These are phyloP conservation scores for Drosophila azteca DNA, from an alignment of 1,140 invertebrate species.

Conservation along the genomic window DNA sequence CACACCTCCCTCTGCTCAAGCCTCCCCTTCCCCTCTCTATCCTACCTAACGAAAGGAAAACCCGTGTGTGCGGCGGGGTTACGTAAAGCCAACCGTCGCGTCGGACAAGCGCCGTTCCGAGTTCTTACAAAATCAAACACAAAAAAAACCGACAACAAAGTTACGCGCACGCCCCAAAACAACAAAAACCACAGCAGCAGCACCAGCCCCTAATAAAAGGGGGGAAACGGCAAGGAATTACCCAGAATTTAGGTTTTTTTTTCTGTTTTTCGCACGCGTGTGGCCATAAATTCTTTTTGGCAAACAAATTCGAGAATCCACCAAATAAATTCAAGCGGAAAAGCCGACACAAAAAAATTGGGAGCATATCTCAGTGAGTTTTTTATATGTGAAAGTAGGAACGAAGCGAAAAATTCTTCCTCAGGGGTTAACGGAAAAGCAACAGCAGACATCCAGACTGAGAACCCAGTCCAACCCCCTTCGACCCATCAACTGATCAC, in stretches of 20 bases:
- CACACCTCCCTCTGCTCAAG: slow-evolving; percentile 16
- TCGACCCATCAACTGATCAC: neutral
- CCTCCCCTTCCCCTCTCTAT: neutral
- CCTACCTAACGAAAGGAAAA: slow-evolving; percentile 16
- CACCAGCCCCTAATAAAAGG: slow-evolving; percentile 16
- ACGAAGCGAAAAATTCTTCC: slow-evolving; percentile 10
- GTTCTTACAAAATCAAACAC: slow-evolving; percentile 74
- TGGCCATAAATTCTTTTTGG: slow-evolving; percentile 72
- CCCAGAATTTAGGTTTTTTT: slow-evolving; percentile 58
- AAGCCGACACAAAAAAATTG: slow-evolving; percentile 30
- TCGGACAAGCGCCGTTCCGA: slow-evolving; percentile 53
- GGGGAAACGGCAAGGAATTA: slow-evolving; percentile 35
- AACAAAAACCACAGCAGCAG: slow-evolving; percentile 43
- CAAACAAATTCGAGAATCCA: slow-evolving; percentile 25
- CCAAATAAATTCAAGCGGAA: slow-evolving; percentile 32
- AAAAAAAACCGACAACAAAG: slow-evolving; percentile 54
- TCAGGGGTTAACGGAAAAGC: slow-evolving; percentile 6
- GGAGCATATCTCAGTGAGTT: slow-evolving; percentile 19
- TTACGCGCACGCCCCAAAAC: slow-evolving; percentile 61
- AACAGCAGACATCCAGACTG: slow-evolving; percentile 18
- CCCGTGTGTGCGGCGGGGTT: slow-evolving; percentile 67
- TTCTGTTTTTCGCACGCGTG: slow-evolving; percentile 67
- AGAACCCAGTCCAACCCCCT: neutral
- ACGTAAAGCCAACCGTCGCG: slow-evolving; percentile 62
- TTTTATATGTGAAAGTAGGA: slow-evolving; percentile 8